A percentile compares a stretch with the other conserved stretches of the same genome.
Conservation (phyloP, 2,113 vertebrate species). For the Porphyrio hochstetteri region DNA sequence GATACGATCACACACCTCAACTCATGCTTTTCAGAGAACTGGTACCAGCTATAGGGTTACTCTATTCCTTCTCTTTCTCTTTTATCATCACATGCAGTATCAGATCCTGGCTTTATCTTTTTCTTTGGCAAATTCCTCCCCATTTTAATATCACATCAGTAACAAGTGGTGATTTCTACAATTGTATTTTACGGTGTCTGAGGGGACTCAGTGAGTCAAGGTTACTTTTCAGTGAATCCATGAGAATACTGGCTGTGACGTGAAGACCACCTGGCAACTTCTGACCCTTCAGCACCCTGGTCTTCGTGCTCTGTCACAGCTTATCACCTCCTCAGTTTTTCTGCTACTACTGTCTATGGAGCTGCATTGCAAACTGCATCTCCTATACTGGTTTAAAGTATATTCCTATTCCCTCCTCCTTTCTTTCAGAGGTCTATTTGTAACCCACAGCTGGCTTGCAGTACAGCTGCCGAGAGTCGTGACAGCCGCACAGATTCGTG, state of each 20-base stretch:
- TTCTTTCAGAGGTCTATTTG: not conserved
- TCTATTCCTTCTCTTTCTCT: not conserved
- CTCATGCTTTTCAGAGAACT: not conserved
- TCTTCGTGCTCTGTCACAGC: not conserved
- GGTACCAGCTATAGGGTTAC: not conserved
- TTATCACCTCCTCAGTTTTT: not conserved
- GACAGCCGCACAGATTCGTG: no score
- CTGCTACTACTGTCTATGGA: not conserved
- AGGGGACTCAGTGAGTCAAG: not conserved
- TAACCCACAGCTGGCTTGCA: not conserved
- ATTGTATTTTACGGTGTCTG: not conserved
- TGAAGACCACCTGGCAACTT: not conserved
- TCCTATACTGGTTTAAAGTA: not conserved
- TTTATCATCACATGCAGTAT: not conserved
- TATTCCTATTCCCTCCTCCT: not conserved
- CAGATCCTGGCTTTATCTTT: not conserved
- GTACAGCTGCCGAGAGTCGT: rapidly evolving
- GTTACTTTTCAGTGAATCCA: not conserved
- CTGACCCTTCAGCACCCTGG: not conserved
- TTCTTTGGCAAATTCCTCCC: not conserved
- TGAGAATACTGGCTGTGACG: rapidly evolving
- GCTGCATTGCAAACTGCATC: not conserved
- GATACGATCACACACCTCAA: not conserved
- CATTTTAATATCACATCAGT: not conserved
- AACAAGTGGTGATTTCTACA: not conserved